Base-by-base conservation (phyloP, 2,888 invertebrate species). In the Deilephila elpenor region DNA sequence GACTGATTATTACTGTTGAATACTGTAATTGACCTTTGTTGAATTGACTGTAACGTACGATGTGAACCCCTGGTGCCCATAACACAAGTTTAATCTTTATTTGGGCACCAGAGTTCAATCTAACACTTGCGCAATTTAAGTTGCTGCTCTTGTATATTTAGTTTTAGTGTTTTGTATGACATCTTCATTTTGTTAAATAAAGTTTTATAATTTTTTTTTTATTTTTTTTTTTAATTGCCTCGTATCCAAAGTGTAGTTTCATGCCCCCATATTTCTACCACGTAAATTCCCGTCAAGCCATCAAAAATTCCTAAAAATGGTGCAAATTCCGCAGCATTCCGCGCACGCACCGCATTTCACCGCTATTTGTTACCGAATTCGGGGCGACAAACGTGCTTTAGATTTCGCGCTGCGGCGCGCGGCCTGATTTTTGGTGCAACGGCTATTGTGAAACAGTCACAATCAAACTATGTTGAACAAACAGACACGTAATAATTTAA, bases 291-390 rank as follows among this genome's bases (percentile, higher is more conserved):
- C 56, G 17, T 56, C 56, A n/a, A n/a, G 19, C 56, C 5, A n/a
- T 1, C 3, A 3, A 56, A 56, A 25, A 17, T 60, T 14, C 8
- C 25, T 1, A 4, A 60, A 60, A 60, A 60, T 60, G 11, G 17
- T 14, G 14, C 5, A 60, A 14, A 60, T 60, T 60, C 29, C 29
- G 60, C 29, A 56, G 60, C 17, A 60, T 60, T 60, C 60, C 60
- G 60, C 60, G 60, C 60, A 60, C 60, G 60, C 60, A 25, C 29
- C 8, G 29, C 60, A 56, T 56, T 56, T 29, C 60, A 60, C 60
- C 67, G 25, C 51, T 17, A 51, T 51, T 67, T 44, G 25, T 67
- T 67, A 51, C 51, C 51, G 67, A 44, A 67, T 67, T 20, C 44
- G 11, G 51, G 7, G 44, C 14, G 67, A 51, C 17, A 67, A 51